phyloP scores from a whole-genome alignment of 2,888 invertebrate species.

The Subacronicta megacephala region DNA sequence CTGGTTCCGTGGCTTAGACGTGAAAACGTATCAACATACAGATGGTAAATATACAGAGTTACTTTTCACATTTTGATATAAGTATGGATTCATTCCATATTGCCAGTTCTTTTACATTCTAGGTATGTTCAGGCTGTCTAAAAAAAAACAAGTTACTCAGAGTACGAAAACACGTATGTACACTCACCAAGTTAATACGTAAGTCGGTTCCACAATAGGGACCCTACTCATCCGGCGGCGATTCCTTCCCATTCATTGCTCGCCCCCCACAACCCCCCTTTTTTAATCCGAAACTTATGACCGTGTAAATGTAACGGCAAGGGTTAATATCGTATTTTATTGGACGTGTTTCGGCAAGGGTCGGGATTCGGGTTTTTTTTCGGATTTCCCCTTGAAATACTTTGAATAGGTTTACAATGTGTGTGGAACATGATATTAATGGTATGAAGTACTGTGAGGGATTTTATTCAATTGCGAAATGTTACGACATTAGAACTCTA shows the following conservation, averaged over 20 bases:
- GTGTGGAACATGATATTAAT: constrained; percentile 50
- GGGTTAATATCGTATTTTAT: constrained; percentile 84
- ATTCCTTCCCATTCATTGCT: constrained; percentile 70
- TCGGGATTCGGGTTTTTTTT: constrained; percentile 61
- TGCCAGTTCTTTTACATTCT: too few relatives aligned
- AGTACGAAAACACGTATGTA: constrained; percentile 31
- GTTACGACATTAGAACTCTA: background rate
- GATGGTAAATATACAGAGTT: too few relatives aligned
- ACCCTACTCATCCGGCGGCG: constrained; percentile 71
- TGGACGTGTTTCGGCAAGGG: constrained; percentile 66
- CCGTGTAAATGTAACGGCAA: constrained; percentile 80
- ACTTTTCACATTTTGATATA: too few relatives aligned
- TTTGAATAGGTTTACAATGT: constrained; percentile 53
- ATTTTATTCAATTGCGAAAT: constrained; percentile 3
- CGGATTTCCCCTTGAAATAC: constrained; percentile 53
- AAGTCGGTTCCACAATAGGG: constrained; percentile 60
- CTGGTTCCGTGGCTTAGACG: too few relatives aligned
- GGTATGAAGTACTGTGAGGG: constrained; percentile 18
- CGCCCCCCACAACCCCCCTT: constrained; percentile 64
- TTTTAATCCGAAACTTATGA: constrained; percentile 86
- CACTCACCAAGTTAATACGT: constrained; percentile 57
- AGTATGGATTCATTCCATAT: too few relatives aligned
- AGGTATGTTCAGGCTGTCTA: background rate
- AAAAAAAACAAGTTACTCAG: constrained; percentile 5
- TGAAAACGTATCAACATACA: too few relatives aligned